Conservation (phyloP, 2,797 vertebrate species). For the Manis crassicaudata region DNA sequence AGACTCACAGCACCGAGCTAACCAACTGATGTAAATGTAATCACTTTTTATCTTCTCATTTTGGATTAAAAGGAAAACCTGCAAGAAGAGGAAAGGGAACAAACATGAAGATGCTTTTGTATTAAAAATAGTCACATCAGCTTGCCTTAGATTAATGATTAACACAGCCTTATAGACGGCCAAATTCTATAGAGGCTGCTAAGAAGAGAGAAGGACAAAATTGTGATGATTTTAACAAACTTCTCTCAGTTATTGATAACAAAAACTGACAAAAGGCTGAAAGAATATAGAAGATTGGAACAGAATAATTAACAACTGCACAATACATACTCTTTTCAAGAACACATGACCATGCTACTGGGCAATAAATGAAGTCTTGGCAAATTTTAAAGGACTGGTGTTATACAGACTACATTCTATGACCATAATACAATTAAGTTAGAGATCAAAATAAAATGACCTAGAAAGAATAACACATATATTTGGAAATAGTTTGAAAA, state of each 20-base stretch:
- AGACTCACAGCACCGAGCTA: constrained; percentile 96
- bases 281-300: neutral
- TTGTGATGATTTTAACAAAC: neutral
- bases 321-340: neutral
- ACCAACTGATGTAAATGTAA: constrained; percentile 97
- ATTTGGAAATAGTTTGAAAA: neutral
- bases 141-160: neutral
- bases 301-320: neutral
- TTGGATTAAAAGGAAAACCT: constrained; percentile 97
- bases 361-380: neutral
- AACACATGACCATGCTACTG: neutral
- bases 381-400: neutral
- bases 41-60: constrained; percentile 98
- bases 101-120: neutral
- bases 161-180: neutral
- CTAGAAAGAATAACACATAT: neutral
- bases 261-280: neutral
- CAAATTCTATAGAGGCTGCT: neutral
- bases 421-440: neutral
- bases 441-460: constrained; percentile 31
- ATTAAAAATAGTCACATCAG: neutral
- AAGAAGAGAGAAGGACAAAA: neutral
- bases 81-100: constrained; percentile 69
- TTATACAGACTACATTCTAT: neutral
- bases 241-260: neutral